Conservation (phyloP, 2,113 vertebrate species). For the Sterrhoptilus dennistouni region DNA sequence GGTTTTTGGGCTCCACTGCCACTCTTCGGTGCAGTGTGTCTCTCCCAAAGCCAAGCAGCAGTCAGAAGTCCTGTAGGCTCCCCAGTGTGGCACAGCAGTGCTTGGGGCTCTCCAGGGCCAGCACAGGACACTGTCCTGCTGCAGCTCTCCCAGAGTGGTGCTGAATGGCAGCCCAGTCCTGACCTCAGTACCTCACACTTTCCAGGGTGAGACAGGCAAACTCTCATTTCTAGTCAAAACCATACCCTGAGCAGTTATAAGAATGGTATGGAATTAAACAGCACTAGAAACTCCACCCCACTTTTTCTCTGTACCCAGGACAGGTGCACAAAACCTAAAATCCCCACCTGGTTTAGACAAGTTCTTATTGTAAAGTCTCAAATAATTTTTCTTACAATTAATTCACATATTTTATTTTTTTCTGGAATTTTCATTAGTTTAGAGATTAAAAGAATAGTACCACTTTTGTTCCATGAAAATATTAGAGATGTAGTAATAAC, state of each 20-base stretch:
- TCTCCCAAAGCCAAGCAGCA: not conserved
- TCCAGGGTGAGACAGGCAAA: fast-evolving
- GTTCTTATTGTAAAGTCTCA: not conserved
- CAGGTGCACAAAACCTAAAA: fast-evolving
- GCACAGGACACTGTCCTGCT: not conserved
- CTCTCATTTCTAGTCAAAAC: not conserved
- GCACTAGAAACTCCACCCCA: fast-evolving
- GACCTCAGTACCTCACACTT: not conserved
- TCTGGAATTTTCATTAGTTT: not conserved
- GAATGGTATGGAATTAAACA: not conserved
- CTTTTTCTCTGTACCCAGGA: not conserved
- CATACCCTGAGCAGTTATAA: no score
- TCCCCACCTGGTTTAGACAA: not conserved
- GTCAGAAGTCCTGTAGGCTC: no score
- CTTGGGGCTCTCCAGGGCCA: not conserved
- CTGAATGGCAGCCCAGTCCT: no score
- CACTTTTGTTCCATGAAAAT: not conserved
- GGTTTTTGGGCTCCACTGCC: not conserved
- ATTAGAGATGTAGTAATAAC: not conserved
- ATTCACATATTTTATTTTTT: not conserved
- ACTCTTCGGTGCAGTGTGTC: not conserved
- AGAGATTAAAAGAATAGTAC: not conserved
- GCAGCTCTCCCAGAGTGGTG: fast-evolving
- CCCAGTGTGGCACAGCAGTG: fast-evolving
- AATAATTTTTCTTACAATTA: not conserved